Percentiles rank a stretch among this genome's conserved stretches.
Conservation (phyloP, 2,888 invertebrate species). For the Thereva nobilitata region DNA sequence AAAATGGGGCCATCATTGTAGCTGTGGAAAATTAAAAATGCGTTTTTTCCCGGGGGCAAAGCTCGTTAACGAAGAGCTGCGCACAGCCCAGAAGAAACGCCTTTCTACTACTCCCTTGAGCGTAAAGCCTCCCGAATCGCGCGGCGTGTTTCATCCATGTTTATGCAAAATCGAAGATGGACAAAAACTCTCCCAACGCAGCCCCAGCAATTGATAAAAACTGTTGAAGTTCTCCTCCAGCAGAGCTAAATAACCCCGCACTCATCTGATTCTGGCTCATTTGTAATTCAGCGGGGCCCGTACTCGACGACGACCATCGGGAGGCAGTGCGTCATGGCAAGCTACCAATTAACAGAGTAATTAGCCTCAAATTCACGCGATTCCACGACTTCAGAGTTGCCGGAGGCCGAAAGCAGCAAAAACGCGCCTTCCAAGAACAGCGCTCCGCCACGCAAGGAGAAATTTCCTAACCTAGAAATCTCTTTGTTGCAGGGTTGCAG, state of each 20-base stretch:
- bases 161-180: too few species aligned
- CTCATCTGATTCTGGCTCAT: slow-evolving; percentile 3
- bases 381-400: background rate
- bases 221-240: background rate
- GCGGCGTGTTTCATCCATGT: too few species aligned
- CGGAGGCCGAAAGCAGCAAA: slow-evolving; percentile 23
- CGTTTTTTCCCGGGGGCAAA: too few species aligned
- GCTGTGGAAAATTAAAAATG: too few species aligned
- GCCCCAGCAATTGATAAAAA: too few species aligned
- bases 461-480: slow-evolving; percentile 15
- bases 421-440: slow-evolving; percentile 16
- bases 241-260: background rate
- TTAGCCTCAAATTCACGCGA: slow-evolving; percentile 34
- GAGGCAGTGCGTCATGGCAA: slow-evolving; percentile 28
- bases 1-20: too few species aligned
- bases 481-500: slow-evolving; percentile 16
- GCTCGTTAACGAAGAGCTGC: too few species aligned
- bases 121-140: too few species aligned
- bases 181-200: too few species aligned
- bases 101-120: too few species aligned
- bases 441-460: slow-evolving; percentile 16
- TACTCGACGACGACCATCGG: slow-evolving; percentile 8
- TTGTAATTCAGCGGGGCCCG: slow-evolving; percentile 24
- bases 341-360: slow-evolving; percentile 30
- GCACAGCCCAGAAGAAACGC: too few species aligned